These are phyloP conservation scores for Parazoanthus swiftii DNA, from an alignment of 92 coral and sea anemone species.

Conservation along the genomic window DNA sequence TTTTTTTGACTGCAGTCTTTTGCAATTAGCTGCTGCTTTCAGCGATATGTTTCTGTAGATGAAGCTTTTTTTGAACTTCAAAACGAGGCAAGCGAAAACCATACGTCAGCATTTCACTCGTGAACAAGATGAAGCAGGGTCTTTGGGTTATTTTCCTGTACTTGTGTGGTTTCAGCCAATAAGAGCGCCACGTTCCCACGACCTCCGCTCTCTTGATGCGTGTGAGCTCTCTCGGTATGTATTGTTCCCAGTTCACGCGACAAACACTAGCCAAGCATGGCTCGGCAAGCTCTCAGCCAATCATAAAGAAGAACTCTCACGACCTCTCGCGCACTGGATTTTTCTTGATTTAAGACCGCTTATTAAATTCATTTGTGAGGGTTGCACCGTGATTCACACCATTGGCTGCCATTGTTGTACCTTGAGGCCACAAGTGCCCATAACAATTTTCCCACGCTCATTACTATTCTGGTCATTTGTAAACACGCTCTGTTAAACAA, in stretches of 20 bases:
- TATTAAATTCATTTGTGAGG: slow-evolving; percentile 40
- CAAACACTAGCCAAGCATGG: slow-evolving; percentile 60
- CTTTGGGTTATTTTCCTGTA: not conserved
- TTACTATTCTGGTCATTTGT: slow-evolving; percentile 51
- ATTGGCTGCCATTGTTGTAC: slow-evolving; percentile 36
- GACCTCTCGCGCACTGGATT: slow-evolving; percentile 47
- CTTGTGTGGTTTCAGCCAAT: slow-evolving; percentile 47
- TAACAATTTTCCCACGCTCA: slow-evolving; percentile 67
- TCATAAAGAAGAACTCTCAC: slow-evolving; percentile 49
- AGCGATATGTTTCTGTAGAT: not conserved
- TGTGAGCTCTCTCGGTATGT: slow-evolving; percentile 30
- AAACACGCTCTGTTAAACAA: slow-evolving; percentile 55
- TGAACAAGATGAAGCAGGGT: slow-evolving; percentile 11
- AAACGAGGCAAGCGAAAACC: not conserved
- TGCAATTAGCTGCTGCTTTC: not conserved
- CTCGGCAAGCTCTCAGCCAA: slow-evolving; percentile 41
- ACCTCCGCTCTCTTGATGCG: slow-evolving; percentile 41
- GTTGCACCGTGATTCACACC: slow-evolving; percentile 5
- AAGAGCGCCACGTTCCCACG: slow-evolving; percentile 70
- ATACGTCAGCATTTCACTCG: not conserved
- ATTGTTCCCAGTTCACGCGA: slow-evolving; percentile 65
- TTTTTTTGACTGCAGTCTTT: not conserved
- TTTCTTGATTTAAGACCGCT: slow-evolving; percentile 51
- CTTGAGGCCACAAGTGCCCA: slow-evolving; percentile 36
- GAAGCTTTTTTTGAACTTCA: not conserved